Conservation (phyloP, 2,797 vertebrate species). For the Dendrocincla tyrannina region DNA sequence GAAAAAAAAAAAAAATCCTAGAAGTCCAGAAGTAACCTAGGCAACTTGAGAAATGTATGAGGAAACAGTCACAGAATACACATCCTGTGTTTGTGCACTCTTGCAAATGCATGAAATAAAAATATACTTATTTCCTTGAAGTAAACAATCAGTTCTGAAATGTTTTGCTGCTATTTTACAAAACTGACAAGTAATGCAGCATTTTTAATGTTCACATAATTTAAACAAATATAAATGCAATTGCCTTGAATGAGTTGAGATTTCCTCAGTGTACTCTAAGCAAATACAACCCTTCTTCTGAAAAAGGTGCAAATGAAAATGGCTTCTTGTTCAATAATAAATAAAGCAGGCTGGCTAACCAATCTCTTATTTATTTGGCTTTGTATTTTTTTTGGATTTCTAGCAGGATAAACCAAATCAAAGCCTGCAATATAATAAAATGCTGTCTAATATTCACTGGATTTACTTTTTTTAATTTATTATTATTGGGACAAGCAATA, state of each 20-base stretch:
- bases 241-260: neutral
- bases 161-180: neutral
- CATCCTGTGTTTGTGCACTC: neutral
- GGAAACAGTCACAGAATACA: neutral
- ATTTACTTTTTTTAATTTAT: neutral
- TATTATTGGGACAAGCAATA: neutral
- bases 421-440: neutral
- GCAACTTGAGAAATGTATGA: neutral
- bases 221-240: slow-evolving; percentile 2
- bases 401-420: neutral
- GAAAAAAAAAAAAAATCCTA: neutral
- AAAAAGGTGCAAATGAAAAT: neutral
- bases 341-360: neutral
- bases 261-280: neutral
- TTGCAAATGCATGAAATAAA: neutral
- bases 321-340: neutral
- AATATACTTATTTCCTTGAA: neutral
- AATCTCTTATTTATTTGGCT: neutral
- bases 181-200: neutral
- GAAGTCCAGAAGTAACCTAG: neutral
- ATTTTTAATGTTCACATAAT: neutral
- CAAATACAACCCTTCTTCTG: neutral
- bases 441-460: neutral
- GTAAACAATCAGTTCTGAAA: neutral
- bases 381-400: neutral